Evolutionary conservation across 2,797 vertebrate species (phyloP), one percentile per base, ranked within the genome.

Genomic region (Capromys pilorides): DNA sequence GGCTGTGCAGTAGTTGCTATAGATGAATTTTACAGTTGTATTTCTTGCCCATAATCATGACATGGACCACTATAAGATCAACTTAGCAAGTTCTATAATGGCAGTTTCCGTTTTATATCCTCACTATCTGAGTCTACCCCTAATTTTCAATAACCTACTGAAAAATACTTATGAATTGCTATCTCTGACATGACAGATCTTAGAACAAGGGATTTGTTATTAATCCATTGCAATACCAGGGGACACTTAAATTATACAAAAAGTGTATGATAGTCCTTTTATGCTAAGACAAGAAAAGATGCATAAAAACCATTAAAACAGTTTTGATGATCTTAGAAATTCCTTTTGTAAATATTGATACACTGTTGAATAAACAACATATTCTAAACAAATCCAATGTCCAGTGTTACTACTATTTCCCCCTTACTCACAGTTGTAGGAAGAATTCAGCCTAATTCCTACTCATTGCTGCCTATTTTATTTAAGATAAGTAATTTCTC

Each of bases 401-500:
- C 73, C 41, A 49, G 26, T 81, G 18, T 57, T 49, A 41, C 33
- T 62, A 64, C 33, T 92, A 67, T 94, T 51, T 90, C 49, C 7
- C 84, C n/a, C 57, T 81, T 33, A 69, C 19, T 8, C 24, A 10
- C 33, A 92, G 66, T 69, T 31, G 61, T 51, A 22, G 77, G 75
- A 16, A 82, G 12, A 51, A 85, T 91, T 39, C 49, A 88, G 4
- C 10, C 19, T 39, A 9, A 51, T 88, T 5, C 36, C 49, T 85
- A 24, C 49, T 86, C 45, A 51, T 66, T n/a, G 21, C 54, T 78
- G 64, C 45, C 21, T 51, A 66, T 57, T 33, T 73, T 3, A 1
- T 59, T 84, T 85, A 39, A 81, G 21, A 16, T 62, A 88, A 88
- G 78, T 64, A 57, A 94, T 41, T 91, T 95, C 21, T 36, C 21